Evolutionary conservation across 1,140 invertebrate species (phyloP).

Genomic region (Sycophaga agraensis): DNA sequence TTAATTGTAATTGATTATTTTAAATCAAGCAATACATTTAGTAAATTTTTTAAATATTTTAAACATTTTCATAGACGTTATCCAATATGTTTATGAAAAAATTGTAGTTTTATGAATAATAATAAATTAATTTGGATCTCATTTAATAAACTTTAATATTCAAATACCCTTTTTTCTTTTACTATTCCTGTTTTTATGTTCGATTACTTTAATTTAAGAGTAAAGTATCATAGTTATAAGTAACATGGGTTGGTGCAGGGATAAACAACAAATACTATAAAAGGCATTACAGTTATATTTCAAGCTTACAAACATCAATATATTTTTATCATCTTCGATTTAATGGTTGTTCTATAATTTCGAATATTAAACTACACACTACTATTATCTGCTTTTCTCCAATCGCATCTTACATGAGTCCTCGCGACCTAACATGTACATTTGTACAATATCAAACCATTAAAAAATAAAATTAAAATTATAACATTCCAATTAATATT

Average conservation of each 20-base stretch:
- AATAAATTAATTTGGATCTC: not conserved
- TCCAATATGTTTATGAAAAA: slow-evolving; percentile 26
- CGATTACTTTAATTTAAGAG: too few species aligned
- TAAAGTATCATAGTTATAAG: too few species aligned
- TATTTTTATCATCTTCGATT: slow-evolving; percentile 39
- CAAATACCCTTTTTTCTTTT: slow-evolving; percentile 9
- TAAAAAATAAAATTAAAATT: not conserved
- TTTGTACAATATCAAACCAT: not conserved
- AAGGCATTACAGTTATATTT: slow-evolving; percentile 55
- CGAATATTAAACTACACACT: slow-evolving; percentile 29
- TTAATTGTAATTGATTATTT: slow-evolving; percentile 40
- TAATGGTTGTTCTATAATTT: slow-evolving; percentile 21
- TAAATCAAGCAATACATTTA: too few species aligned
- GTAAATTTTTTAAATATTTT: too few species aligned
- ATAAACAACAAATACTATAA: slow-evolving; percentile 32
- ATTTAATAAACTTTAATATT: slow-evolving; percentile 20
- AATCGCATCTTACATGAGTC: slow-evolving; percentile 17
- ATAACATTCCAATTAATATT: not conserved
- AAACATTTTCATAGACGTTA: too few species aligned
- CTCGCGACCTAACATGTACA: slow-evolving; percentile 38
- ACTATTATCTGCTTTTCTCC: slow-evolving; percentile 32
- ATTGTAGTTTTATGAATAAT: slow-evolving; percentile 1
- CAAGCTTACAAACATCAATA: slow-evolving; percentile 55
- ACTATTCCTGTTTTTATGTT: too few species aligned
- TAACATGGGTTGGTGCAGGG: too few species aligned